Conservation (phyloP, 2,113 vertebrate genomes). For the Phalacrocorax brasilianus region DNA sequence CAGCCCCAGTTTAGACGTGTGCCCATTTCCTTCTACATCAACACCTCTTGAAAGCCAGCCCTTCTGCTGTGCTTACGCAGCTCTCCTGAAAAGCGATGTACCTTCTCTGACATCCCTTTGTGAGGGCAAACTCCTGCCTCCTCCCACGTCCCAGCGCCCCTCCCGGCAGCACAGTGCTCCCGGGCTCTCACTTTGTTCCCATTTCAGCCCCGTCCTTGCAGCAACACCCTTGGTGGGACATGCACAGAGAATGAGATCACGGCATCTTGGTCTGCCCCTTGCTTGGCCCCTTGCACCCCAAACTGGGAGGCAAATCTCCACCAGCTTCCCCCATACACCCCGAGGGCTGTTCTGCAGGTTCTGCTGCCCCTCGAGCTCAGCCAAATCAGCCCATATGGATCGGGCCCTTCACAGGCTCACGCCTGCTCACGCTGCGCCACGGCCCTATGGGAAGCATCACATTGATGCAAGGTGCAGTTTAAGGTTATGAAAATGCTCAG, state of each 20-base stretch:
- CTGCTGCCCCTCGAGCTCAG: background rate
- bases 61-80: background rate
- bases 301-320: background rate
- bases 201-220: background rate
- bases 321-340: too few species aligned
- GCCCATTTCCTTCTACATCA: background rate
- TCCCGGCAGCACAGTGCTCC: background rate
- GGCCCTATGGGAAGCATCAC: background rate
- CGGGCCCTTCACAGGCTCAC: rapidly evolving
- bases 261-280: background rate
- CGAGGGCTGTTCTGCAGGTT: rapidly evolving
- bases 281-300: background rate
- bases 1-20: background rate
- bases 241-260: background rate
- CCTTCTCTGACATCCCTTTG: background rate
- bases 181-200: background rate
- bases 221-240: background rate
- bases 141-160: background rate
- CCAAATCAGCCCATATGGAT: rapidly evolving
- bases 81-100: rapidly evolving
- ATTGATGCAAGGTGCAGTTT: background rate
- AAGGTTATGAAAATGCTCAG: background rate
- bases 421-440: rapidly evolving
- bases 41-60: background rate
- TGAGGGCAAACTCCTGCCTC: background rate